A percentile compares a stretch with the other conserved stretches of the same genome.
Conservation (phyloP, 2,113 vertebrate genomes). For the Xenus cinereus region DNA sequence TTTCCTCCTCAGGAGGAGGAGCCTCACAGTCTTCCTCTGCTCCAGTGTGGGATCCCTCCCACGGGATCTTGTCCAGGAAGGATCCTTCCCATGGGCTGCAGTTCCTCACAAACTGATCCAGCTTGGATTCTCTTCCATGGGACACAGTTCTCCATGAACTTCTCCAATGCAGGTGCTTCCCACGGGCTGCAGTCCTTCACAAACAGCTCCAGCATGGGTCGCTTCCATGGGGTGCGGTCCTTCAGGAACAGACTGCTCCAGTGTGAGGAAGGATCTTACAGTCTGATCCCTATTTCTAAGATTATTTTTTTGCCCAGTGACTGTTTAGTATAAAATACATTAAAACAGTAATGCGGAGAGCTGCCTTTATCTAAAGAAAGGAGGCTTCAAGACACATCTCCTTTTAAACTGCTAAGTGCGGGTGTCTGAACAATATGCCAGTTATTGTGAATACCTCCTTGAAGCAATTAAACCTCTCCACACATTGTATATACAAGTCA, state of each 20-base stretch:
- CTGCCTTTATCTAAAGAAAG: neutral
- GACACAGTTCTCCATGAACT: neutral
- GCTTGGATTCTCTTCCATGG: neutral
- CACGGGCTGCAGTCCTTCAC: neutral
- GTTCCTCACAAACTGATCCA: neutral
- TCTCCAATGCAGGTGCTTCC: neutral
- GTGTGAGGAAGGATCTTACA: neutral
- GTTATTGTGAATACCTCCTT: neutral
- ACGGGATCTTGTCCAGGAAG: neutral
- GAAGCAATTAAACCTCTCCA: neutral
- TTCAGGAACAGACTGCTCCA: neutral
- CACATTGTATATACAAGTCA: neutral
- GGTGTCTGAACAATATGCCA: neutral
- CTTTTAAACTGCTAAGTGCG: neutral
- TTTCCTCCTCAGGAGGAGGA: neutral
- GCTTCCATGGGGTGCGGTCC: rapidly evolving
- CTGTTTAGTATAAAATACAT: neutral
- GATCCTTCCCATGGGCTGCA: neutral
- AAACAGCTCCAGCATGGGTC: neutral
- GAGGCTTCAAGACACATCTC: neutral
- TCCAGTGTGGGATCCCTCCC: neutral
- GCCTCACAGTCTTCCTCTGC: neutral
- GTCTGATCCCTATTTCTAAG: neutral
- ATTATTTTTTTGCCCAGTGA: neutral
- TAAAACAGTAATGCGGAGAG: neutral